phyloP scores from a whole-genome alignment of 2,888 invertebrate species.

The Erpobdella octoculata region DNA sequence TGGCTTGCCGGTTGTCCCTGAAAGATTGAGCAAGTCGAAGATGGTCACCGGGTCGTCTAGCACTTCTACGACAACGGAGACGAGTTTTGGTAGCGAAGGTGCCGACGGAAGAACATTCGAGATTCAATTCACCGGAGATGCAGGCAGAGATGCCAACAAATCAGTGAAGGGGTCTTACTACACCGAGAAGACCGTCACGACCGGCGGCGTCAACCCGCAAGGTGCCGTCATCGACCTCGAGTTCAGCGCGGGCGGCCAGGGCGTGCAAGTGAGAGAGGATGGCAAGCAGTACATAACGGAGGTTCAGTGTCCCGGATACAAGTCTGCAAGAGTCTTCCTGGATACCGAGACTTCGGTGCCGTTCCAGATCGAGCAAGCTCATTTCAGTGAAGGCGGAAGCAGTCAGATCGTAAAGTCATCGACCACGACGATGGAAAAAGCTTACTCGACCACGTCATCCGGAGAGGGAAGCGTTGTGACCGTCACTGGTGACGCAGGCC shows the following conservation, averaged over 20 bases:
- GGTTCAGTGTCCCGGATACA: constrained; percentile 3
- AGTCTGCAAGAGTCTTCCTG: background rate
- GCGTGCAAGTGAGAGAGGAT: background rate
- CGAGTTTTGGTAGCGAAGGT: background rate
- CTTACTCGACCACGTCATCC: no score
- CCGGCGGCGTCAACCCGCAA: background rate
- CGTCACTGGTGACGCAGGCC: no score
- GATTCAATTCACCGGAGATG: background rate
- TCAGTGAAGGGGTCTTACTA: background rate
- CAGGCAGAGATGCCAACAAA: background rate
- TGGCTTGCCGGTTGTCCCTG: background rate
- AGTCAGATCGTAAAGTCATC: background rate
- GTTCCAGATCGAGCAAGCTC: background rate
- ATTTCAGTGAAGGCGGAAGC: background rate
- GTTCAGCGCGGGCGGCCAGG: background rate
- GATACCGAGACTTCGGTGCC: background rate
- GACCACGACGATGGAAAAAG: constrained; percentile 2
- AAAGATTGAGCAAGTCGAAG: background rate
- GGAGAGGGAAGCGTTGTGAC: no score
- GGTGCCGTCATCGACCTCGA: background rate
- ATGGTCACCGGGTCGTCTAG: background rate
- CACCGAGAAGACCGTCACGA: constrained; percentile 17
- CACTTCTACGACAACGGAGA: background rate
- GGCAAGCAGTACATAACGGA: background rate
- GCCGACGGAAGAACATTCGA: background rate